These are phyloP conservation scores for Trogon surrucura DNA, from an alignment of 2,113 vertebrate genomes.

Conservation along the genomic window DNA sequence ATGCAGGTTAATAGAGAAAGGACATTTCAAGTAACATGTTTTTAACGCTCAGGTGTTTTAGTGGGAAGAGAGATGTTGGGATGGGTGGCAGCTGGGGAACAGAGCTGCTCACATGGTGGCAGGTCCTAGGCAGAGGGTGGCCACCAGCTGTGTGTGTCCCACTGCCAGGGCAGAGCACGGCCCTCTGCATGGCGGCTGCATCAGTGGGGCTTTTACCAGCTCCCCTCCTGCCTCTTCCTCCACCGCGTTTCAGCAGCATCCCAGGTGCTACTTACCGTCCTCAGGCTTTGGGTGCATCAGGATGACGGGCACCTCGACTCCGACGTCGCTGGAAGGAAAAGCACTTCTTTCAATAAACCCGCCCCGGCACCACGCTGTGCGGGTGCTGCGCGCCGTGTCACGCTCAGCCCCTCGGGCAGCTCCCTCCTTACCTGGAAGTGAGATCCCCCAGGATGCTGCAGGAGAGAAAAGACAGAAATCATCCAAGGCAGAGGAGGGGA, in stretches of 20 bases:
- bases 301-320: slow-evolving; percentile 83
- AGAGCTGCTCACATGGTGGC: background rate
- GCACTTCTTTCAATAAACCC: background rate
- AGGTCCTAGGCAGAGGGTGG: background rate
- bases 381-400: too few relatives aligned
- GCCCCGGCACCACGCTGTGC: background rate
- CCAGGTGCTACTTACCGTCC: slow-evolving; percentile 60
- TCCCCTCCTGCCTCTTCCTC: background rate
- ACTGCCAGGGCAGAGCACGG: background rate
- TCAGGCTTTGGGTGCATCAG: slow-evolving; percentile 90
- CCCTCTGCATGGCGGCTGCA: background rate
- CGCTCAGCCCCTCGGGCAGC: background rate
- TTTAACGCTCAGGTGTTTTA: background rate
- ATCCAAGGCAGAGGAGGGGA: background rate
- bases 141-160: background rate
- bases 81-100: background rate
- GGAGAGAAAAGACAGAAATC: slow-evolving; percentile 30
- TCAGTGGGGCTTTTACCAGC: background rate
- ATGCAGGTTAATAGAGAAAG: background rate
- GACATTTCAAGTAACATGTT: background rate
- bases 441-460: slow-evolving; percentile 85
- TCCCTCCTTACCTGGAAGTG: slow-evolving; percentile 81
- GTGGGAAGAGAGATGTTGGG: background rate
- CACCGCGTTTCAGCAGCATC: rapidly evolving
- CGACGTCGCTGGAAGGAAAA: slow-evolving; percentile 78